Evolutionary conservation across 2,888 invertebrate genomes (phyloP), one percentile per base, ranked within the genome.

Genomic region (Leptopilina syphax): DNA sequence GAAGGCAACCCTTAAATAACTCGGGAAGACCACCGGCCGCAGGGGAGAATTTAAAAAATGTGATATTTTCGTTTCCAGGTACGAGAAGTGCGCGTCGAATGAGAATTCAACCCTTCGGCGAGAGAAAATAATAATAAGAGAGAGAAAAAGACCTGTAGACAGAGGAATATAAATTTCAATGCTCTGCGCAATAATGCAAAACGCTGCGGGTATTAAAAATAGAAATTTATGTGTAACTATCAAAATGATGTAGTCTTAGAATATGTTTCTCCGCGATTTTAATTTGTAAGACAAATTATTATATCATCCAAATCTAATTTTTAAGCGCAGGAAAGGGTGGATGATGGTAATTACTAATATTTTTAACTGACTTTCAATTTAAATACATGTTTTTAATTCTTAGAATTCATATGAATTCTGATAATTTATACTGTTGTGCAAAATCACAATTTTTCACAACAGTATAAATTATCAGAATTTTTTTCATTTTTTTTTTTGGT

Each of bases 1-100:
- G 82, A 83, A 82, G 34, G 84, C 87, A 86, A 47, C 89, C 88
- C 89, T 88, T 88, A 87, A 90, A 90, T 89, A 90, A 89, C 88
- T 12, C 50, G 50, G 12, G 50, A 50, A 89, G 87, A 81, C 84
- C 73, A 83, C 83, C 86, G 84, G 82, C 83, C 86, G 86, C 85
- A 85, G 87, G 87, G 87, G 85, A 85, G 85, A 87, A 86, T 87
- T 83, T 84, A 83, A 82, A 79, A 85, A 84, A 83, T 83, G 85
- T 84, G 85, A 85, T 87, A 86, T 86, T 87, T 88, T 86, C 84
- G 85, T 88, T 87, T 86, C 86, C 90, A 90, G 89, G 88, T 89
- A 88, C 86, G 82, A 80, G 76, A 81, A 10, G 50, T 79, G 82
- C 68, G 76, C 50, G 73, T 65, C 79, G 81, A 82, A 80, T 77